Evolutionary conservation across 2,888 invertebrate species (phyloP).

Genomic region (Drosophila paramelanica): DNA sequence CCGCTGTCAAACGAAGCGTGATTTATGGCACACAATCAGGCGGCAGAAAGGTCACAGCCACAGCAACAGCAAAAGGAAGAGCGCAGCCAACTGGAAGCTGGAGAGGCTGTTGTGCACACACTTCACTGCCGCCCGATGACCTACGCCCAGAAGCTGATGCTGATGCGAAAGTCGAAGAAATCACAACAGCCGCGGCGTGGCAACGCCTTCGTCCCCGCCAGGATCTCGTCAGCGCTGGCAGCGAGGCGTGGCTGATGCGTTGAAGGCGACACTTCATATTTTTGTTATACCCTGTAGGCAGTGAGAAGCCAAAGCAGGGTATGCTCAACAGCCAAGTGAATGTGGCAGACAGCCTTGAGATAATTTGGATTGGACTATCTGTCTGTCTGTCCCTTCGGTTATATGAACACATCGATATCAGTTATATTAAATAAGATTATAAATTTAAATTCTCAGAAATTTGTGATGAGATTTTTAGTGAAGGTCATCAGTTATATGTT

Average conservation of each 20-base stretch:
- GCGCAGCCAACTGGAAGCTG: slow-evolving; percentile 68
- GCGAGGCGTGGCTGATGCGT: slow-evolving; percentile 63
- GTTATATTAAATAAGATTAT: no score
- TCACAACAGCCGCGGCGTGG: slow-evolving; percentile 73
- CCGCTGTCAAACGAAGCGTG: slow-evolving; percentile 64
- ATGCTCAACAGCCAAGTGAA: no score
- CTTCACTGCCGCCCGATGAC: slow-evolving; percentile 48
- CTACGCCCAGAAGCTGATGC: slow-evolving; percentile 28
- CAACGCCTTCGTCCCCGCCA: slow-evolving; percentile 60
- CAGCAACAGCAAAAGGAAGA: slow-evolving; percentile 43
- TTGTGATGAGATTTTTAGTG: no score
- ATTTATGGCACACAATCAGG: slow-evolving; percentile 67
- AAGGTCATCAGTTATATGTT: no score
- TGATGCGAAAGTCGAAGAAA: slow-evolving; percentile 35
- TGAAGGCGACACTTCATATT: slow-evolving; percentile 51
- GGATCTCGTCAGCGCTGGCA: slow-evolving; percentile 15
- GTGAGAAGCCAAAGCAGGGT: no score
- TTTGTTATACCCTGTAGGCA: neutral
- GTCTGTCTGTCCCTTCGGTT: no score
- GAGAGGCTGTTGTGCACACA: slow-evolving; percentile 42
- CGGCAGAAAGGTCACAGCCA: slow-evolving; percentile 58
- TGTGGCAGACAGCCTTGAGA: no score
- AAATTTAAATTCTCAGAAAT: no score
- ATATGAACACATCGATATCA: no score
- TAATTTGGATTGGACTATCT: no score